Base-by-base conservation (phyloP, 2,797 vertebrate species). In the Tragopan temminckii region DNA sequence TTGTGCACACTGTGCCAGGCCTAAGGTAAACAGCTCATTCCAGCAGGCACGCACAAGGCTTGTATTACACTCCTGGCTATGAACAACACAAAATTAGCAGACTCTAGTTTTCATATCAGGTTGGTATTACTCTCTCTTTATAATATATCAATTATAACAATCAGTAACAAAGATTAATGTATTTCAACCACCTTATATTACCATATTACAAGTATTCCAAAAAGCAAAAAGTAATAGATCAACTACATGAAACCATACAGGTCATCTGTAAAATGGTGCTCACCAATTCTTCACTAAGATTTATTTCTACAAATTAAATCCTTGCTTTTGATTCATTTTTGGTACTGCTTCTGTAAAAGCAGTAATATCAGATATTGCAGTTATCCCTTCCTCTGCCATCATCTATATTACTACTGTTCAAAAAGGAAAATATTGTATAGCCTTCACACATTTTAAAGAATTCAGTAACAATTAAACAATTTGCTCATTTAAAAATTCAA, bases 11-110 rank as follows among this genome's bases (percentile, higher is more conserved):
- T 99, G 99, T 72, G 99, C 99, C 58, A 99, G 98, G 50, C 99
- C 99, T 24, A 99, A 97, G 38, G 99, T 99, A 84, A 99, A 99
- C 71, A 99, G 98, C 95, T 99, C 99, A 0, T 99, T 99, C 99
- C 99, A 99, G 96, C 99, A 99, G 89, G 99, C 99, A 29, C 99
- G 98, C 59, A 99, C 99, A 66, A 99, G 97, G 95, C 98, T 98
- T 13, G 99, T 99, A 90, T 99, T 99, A 93, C 99, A 99, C 95
- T 99, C 99, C 97, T 99, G 99, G 97, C 99, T 99, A 88, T 21
- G 43, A 84, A 86, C 25, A 62, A 92, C 20, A 96, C 43, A 92
- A 88, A 87, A 81, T 17, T 43, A 87, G 25, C 1, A 11, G 40
- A 42, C 20, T 25, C 17, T 10, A 46, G 40, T 25, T 29, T 71